Evolutionary conservation across 1,140 invertebrate species (phyloP), one percentile per base, ranked within the genome.

Genomic region (Drosophila truncata): DNA sequence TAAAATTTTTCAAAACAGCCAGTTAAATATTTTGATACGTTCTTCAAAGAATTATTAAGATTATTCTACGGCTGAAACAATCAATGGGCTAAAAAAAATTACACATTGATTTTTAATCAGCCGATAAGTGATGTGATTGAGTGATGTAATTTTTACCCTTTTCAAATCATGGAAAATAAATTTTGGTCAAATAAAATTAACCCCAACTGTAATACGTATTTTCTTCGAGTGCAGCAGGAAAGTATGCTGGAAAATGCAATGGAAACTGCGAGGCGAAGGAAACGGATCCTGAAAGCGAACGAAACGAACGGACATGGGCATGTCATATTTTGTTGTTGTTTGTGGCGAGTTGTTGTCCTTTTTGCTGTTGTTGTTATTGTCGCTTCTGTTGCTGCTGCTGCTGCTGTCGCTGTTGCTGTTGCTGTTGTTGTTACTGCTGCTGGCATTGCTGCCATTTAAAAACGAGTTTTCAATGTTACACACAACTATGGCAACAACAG

Each of bases 391-490:
- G 58, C 42, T 70, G 23, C 39, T 50, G 47, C 47, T 63, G 59
- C 39, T 64, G 63, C 44, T 82, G 52, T 49, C 65, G 59, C 49
- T 42, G 23, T 49, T 55, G 23, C 49, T 55, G 41, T 49, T 64
- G 44, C 59, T 60, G 63, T 33, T 71, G 47, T 49, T 76, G 41
- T 31, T 42, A 52, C 55, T 55, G 46, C 44, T 65, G 49, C 66
- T 78, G 84, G 71, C 78, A 71, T 71, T 80, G 83, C 66, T 80
- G 83, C 63, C 84, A 75, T 88, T 84, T 88, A 83, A 83, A 87
- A 88, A 74, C 77, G 76, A 88, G 80, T 86, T 86, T 84, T 78
- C 84, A 84, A 83, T 88, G 80, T 83, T 88, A 78, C 74, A 86
- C 60, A 71, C 49, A 57, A 69, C 69, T 58, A n/a, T 59, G 65